A percentile compares a stretch with the other conserved stretches of the same genome.
phyloP scores from a whole-genome alignment of 2,797 vertebrate species.

The Mormyrus proboscirostris region DNA sequence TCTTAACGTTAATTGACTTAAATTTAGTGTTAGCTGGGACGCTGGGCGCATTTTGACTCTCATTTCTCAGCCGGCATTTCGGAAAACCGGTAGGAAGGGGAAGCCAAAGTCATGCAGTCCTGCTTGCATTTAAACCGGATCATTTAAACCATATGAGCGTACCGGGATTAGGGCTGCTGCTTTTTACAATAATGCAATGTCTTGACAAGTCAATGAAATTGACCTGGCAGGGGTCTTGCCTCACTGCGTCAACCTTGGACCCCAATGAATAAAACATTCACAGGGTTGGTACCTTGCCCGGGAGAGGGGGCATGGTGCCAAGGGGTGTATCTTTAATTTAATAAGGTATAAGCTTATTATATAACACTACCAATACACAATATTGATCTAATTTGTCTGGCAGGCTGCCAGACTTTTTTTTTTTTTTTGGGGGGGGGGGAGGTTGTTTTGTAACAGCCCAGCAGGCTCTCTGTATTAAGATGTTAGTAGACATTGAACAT shows the following conservation, averaged over 20 bases:
- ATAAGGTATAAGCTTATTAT: conserved; percentile 1
- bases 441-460: neutral
- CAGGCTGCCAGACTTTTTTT: neutral
- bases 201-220: neutral
- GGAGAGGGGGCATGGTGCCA: neutral
- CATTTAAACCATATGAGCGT: neutral
- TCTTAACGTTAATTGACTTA: neutral
- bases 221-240: neutral
- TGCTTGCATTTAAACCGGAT: neutral
- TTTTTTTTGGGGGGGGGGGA: neutral
- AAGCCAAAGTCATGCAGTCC: neutral
- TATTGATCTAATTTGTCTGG: neutral
- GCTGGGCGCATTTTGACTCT: neutral
- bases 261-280: neutral
- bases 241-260: neutral
- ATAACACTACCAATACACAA: neutral
- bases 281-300: neutral
- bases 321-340: neutral
- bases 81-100: neutral
- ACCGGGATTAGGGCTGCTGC: neutral
- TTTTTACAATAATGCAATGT: neutral
- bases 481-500: neutral
- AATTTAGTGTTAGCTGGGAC: neutral
- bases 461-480: neutral
- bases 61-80: neutral